A percentile compares a stretch with the other conserved stretches of the same genome.
Evolutionary conservation across 2,113 vertebrate genomes (phyloP).

Genomic region (Proterorhinus semilunaris): DNA sequence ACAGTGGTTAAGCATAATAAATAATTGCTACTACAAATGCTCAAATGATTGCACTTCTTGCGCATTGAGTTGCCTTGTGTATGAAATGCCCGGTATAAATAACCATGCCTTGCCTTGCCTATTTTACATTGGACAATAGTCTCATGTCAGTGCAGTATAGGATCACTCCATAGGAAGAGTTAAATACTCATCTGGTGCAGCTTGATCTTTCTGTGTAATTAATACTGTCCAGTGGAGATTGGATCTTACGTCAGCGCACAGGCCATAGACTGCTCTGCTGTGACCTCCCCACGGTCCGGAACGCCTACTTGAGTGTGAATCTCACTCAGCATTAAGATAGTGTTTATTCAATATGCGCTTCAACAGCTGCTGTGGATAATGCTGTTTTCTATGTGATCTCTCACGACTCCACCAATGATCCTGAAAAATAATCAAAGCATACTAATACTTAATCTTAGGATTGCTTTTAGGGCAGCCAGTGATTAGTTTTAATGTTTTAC

Average conservation of each 20-base stretch:
- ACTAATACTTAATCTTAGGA: too few species aligned
- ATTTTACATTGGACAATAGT: neutral
- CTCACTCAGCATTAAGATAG: conserved; percentile 10
- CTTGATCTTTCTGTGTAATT: conserved; percentile 11
- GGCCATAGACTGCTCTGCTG: conserved; percentile 12
- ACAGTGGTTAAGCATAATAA: too few species aligned
- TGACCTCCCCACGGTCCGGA: conserved; percentile 12
- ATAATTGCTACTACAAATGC: too few species aligned
- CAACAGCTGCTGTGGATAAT: conserved; percentile 18
- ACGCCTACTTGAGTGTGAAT: conserved; percentile 8
- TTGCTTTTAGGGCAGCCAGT: too few species aligned
- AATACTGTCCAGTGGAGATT: conserved; percentile 1
- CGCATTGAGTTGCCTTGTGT: too few species aligned
- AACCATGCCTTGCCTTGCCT: too few species aligned
- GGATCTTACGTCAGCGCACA: neutral
- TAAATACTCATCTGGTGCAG: conserved; percentile 8
- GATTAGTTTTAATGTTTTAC: too few species aligned
- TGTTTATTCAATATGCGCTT: conserved; percentile 9
- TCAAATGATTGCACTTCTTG: too few species aligned
- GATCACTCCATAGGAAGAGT: neutral
- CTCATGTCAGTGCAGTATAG: neutral
- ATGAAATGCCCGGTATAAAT: too few species aligned
- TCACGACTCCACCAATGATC: neutral
- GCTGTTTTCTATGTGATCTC: neutral
- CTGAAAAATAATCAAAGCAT: too few species aligned